Evolutionary conservation across 1,140 invertebrate genomes (phyloP).

Genomic region (Lepidurus couesii): DNA sequence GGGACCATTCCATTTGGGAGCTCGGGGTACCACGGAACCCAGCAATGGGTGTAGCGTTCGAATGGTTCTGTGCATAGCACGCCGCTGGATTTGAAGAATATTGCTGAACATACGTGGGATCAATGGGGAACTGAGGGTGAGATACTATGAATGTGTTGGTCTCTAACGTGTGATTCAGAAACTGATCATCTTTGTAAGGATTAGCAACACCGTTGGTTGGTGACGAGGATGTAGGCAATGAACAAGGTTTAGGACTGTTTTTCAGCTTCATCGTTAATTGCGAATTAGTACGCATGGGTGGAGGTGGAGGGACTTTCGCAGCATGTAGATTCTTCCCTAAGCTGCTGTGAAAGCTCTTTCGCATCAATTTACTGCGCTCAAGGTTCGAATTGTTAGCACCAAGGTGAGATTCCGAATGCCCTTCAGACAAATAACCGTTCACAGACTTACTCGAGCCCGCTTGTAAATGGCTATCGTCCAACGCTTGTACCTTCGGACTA

Average conservation of each 20-base stretch:
- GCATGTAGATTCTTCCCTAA: conserved; percentile 69
- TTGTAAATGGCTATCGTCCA: conserved; percentile 57
- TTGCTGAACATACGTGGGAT: neutral
- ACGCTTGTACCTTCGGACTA: conserved; percentile 47
- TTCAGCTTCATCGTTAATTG: conserved; percentile 56
- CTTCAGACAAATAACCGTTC: conserved; percentile 78
- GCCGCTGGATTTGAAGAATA: neutral
- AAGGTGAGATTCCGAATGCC: conserved; percentile 59
- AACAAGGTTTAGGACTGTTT: neutral
- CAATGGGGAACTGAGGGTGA: neutral
- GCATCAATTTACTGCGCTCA: conserved; percentile 77
- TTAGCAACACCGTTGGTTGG: neutral
- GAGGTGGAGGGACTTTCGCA: conserved; percentile 77
- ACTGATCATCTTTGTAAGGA: neutral
- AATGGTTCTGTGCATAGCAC: neutral
- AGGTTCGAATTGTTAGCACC: conserved; percentile 73
- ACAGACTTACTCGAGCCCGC: conserved; percentile 47
- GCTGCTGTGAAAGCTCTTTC: conserved; percentile 80
- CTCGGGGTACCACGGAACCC: neutral
- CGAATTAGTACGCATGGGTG: conserved; percentile 76
- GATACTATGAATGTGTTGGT: neutral
- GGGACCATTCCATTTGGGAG: neutral
- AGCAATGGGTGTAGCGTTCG: neutral
- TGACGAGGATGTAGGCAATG: neutral
- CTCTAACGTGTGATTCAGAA: neutral